Base-by-base conservation (phyloP, 2,113 vertebrate species). In the Lepisosteus oculatus region DNA sequence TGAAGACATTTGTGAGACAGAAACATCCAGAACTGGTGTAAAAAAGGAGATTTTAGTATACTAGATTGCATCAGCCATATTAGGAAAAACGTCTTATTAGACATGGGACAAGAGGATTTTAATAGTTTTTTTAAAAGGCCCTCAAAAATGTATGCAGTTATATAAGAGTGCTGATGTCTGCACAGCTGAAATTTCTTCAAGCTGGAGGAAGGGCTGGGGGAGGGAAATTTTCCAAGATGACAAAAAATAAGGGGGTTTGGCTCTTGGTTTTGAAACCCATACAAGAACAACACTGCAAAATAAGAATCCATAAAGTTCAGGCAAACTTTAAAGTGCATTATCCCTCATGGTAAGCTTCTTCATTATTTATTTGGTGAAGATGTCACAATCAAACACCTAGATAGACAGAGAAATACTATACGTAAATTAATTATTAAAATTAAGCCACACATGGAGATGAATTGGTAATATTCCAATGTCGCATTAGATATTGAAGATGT, bases 101-200 rank as follows among this genome's bases (percentile, higher is more conserved):
- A 70, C 12, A 55, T 68, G 67, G n/a, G 74, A 77, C 71, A 77
- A 78, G 72, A 74, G 76, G 83, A 69, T 77, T 75, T 76, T 75
- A 62, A 70, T 43, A 0, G n/a, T 56, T 69, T 70, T 64, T 64
- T 72, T 43, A 61, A 29, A 73, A n/a, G 56, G 61, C 64, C 61
- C 61, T 64, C 63, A 65, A 67, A 64, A 64, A 71, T 54, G 74
- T 79, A 72, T 66, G 77, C 74, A 72, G 73, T 59, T 59, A 59
- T 83, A 77, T 70, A 76, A 81, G 82, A 83, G 77, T 85, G 85
- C 86, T 85, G 83, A 88, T 80, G 83, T 82, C 67, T 81, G 85
- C 86, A 77, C 29, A 76, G 77, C 61, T 45, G 44, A 55, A 74
- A 75, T 80, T 75, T 74, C 70, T 80, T 44, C 45, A 72, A 74